phyloP scores from a whole-genome alignment of 37 sponge, comb jelly and placozoan species.

The Ianthella basta region DNA sequence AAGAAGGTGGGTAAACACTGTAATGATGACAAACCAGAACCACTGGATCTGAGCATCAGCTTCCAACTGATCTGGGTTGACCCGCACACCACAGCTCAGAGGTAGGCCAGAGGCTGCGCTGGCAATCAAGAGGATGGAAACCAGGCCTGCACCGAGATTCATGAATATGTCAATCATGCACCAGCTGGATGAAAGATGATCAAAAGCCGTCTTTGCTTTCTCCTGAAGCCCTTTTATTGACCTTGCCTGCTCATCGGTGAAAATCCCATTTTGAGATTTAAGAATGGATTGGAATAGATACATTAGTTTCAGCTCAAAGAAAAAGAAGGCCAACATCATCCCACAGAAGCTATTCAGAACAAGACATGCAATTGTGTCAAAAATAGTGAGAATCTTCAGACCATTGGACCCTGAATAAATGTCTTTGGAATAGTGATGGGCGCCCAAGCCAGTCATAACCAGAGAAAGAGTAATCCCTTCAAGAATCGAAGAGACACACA shows the following conservation, averaged over 20 bases:
- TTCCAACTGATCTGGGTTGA: neutral
- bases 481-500: constrained; percentile 5
- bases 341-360: constrained; percentile 8
- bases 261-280: neutral
- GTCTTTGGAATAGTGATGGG: neutral
- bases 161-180: constrained; percentile 12
- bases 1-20: neutral
- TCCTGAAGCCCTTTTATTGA: neutral
- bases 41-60: neutral
- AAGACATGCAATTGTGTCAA: constrained; percentile 3
- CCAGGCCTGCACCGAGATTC: neutral
- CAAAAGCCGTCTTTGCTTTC: neutral
- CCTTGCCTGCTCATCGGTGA: neutral
- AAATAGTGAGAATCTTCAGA: neutral
- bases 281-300: neutral
- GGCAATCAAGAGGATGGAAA: neutral
- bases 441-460: neutral
- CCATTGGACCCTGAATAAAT: neutral
- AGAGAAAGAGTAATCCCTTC: neutral
- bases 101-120: constrained; percentile 13
- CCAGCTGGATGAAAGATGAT: constrained; percentile 8
- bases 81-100: constrained; percentile 10
- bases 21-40: constrained; percentile 6
- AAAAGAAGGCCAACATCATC: constrained; percentile 27
- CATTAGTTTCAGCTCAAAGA: constrained; percentile 24